Conservation (phyloP, 2,888 invertebrate genomes). For the Coelopa pilipes region DNA sequence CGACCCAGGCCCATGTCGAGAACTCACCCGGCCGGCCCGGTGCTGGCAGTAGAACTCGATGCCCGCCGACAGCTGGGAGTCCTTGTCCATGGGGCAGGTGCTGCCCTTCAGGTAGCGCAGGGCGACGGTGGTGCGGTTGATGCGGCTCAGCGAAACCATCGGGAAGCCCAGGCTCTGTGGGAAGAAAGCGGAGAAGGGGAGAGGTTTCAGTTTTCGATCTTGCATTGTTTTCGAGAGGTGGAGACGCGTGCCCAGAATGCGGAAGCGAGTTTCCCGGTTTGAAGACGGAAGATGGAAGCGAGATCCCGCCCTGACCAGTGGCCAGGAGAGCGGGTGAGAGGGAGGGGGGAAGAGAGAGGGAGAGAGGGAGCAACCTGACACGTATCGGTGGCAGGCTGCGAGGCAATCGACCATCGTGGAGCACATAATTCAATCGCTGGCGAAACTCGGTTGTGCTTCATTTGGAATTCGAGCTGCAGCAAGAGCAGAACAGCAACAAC, state of each 20-base stretch:
- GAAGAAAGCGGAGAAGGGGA: not conserved
- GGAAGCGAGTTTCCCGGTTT: too few species aligned
- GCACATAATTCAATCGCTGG: slow-evolving; percentile 3
- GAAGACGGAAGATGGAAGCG: too few species aligned
- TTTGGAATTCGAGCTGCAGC: not conserved
- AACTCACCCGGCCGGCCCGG: slow-evolving; percentile 62
- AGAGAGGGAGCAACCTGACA: too few species aligned
- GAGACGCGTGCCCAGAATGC: too few species aligned
- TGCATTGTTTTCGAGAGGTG: too few species aligned
- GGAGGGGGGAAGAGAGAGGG: too few species aligned
- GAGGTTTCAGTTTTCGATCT: too few species aligned
- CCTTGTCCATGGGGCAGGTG: slow-evolving; percentile 57
- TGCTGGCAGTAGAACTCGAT: slow-evolving; percentile 62
- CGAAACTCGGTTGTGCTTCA: slow-evolving; percentile 4
- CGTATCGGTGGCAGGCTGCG: too few species aligned
- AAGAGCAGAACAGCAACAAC: not conserved
- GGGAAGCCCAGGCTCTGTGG: slow-evolving; percentile 65
- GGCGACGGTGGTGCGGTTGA: slow-evolving; percentile 57
- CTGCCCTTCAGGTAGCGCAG: slow-evolving; percentile 60
- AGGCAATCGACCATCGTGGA: not conserved
- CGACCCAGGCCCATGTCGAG: not conserved
- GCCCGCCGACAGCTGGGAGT: slow-evolving; percentile 55
- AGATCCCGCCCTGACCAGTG: too few species aligned
- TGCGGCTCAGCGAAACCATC: slow-evolving; percentile 53
- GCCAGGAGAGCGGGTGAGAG: too few species aligned